Conservation (phyloP, 2,113 vertebrate genomes). For the Brachypodius melanocephalos region DNA sequence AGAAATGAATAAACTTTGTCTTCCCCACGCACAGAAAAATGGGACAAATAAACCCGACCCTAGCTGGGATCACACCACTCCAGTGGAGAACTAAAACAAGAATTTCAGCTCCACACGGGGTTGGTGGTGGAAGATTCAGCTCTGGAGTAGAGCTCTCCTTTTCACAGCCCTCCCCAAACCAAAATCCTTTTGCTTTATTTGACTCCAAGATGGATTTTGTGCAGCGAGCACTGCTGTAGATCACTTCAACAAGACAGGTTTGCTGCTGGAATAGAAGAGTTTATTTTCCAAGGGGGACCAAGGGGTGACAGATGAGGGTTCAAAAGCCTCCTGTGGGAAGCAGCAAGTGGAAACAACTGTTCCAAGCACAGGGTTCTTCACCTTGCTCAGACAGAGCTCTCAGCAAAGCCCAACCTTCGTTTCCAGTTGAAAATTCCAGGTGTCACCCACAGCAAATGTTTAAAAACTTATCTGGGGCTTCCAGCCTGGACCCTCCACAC, state of each 20-base stretch:
- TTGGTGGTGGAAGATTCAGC: background rate
- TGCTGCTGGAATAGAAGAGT: background rate
- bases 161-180: background rate
- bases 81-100: background rate
- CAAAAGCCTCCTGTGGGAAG: background rate
- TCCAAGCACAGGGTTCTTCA: background rate
- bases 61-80: background rate
- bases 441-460: background rate
- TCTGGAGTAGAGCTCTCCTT: background rate
- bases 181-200: background rate
- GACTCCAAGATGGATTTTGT: background rate
- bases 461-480: background rate
- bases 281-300: background rate
- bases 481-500: background rate
- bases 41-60: background rate
- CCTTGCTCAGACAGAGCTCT: background rate
- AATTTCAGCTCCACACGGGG: background rate
- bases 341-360: background rate
- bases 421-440: background rate
- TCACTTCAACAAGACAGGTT: background rate
- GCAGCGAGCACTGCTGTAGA: background rate
- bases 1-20: background rate
- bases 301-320: background rate
- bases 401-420: background rate
- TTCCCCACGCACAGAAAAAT: background rate